Base-by-base conservation (phyloP, 2,113 vertebrate genomes). In the Nannobrachium achirus region DNA sequence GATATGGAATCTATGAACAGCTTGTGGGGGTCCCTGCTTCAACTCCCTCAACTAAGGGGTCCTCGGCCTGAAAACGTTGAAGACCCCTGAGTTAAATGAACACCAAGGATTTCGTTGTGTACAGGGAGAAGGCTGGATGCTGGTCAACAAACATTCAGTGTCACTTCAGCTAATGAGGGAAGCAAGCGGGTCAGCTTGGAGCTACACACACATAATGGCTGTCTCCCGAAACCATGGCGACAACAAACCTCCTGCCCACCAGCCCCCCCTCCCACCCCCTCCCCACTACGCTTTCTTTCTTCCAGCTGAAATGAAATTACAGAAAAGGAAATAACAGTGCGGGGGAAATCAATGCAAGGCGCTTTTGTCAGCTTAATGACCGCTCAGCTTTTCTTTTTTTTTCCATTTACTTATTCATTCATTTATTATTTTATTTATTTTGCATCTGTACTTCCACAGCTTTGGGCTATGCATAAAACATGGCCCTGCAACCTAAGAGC, bases 81-180 rank as follows among this genome's bases (percentile, higher is more conserved):
- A n/a, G n/a, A n/a, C n/a, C n/a, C n/a, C n/a, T n/a, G 25, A 33
- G 25, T 33, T 33, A 33, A 33, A 33, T 33, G 25, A 4, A 33
- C 25, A 33, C 25, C 25, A 33, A 33, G 25, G 6, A 33, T 33
- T 1, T 25, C 1, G 20, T 4, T 33, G 25, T 33, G 25, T 33
- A 33, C 25, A 46, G 78, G 79, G 76, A 78, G 79, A 75, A 82
- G 73, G 62, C 71, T 79, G 78, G 63, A 84, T 70, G 82, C 67
- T 83, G 82, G 85, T 86, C 88, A 87, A 89, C 89, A 87, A 87
- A 89, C 89, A 87, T 80, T 84, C 84, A 56, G 78, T 64, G 56
- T 86, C 81, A 87, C 86, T 92, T 80, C 89, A 86, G 72, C 85
- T 92, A 91, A 92, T 91, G 90, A 92, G 88, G 80, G 89, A 89